Conservation (phyloP, 2,113 vertebrate species). For the Grammomys dolichurus region DNA sequence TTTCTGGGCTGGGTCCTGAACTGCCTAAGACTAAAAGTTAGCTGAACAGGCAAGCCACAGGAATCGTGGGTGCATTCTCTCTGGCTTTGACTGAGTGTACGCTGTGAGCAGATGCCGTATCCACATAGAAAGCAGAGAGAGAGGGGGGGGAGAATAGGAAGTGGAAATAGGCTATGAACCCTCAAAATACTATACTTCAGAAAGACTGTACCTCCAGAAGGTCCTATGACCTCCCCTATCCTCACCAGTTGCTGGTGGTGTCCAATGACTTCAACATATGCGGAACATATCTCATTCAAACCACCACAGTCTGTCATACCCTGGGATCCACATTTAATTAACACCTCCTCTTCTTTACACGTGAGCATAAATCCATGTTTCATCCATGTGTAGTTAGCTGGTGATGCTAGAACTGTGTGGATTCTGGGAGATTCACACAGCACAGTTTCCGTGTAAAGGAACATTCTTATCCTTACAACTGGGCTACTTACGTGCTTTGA, state of each 20-base stretch:
- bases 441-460: not conserved
- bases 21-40: too few relatives aligned
- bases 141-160: not conserved
- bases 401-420: not conserved
- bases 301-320: not conserved
- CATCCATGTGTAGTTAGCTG: not conserved
- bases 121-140: not conserved
- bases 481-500: not conserved
- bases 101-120: not conserved
- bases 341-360: not conserved
- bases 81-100: not conserved
- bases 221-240: not conserved
- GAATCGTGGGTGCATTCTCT: too few relatives aligned
- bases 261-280: not conserved
- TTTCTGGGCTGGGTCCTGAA: not conserved
- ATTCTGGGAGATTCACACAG: not conserved
- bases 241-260: not conserved
- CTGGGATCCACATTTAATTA: not conserved
- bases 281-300: not conserved
- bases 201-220: not conserved
- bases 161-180: not conserved
- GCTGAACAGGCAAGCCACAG: too few relatives aligned
- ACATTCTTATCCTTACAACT: not conserved
- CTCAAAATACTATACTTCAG: not conserved
- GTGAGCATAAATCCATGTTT: not conserved